phyloP scores from a whole-genome alignment of 2,888 invertebrate species.

The Cheilosia grossa region DNA sequence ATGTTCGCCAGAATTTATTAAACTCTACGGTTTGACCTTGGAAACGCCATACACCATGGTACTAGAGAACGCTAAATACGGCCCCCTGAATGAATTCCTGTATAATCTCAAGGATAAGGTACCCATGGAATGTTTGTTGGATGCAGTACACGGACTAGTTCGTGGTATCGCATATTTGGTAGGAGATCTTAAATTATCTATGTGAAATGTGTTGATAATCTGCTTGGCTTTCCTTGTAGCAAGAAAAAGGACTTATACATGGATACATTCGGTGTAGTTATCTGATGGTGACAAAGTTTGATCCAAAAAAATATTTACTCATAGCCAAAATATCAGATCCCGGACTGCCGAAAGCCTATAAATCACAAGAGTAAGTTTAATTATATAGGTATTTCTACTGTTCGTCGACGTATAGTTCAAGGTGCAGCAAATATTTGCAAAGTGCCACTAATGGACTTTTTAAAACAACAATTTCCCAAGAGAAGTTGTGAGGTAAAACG shows the following conservation, averaged over 20 bases:
- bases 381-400: neutral
- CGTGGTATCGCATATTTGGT: constrained; percentile 94
- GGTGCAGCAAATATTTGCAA: no score
- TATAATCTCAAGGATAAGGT: constrained; percentile 84
- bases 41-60: constrained; percentile 91
- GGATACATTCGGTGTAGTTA: constrained; percentile 93
- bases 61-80: constrained; percentile 90
- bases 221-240: constrained; percentile 81
- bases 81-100: constrained; percentile 87
- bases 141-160: constrained; percentile 91
- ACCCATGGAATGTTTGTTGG: constrained; percentile 89
- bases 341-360: constrained; percentile 87
- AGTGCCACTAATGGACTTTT: no score
- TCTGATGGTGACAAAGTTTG: constrained; percentile 90
- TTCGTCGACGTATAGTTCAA: no score
- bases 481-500: no score
- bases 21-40: constrained; percentile 90
- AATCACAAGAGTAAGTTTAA: constrained; percentile 86
- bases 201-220: neutral
- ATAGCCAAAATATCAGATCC: constrained; percentile 93
- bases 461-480: no score
- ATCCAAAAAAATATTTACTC: constrained; percentile 86
- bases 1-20: constrained; percentile 90
- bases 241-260: constrained; percentile 92
- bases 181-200: constrained; percentile 52